phyloP scores from a whole-genome alignment of 2,888 invertebrate species.

The Adineta ricciae region DNA sequence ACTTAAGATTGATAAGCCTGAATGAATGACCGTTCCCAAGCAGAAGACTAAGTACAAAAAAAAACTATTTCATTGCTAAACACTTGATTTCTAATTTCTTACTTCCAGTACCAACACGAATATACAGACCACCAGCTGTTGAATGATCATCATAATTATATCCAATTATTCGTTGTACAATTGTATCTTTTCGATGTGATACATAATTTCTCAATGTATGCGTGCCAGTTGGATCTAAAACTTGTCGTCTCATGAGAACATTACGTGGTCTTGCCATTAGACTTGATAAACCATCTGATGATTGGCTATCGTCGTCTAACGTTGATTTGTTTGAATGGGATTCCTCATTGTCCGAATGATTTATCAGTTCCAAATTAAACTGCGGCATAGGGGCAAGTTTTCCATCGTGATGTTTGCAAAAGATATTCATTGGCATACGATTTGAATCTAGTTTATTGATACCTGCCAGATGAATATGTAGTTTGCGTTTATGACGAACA shows the following conservation, averaged over 20 bases:
- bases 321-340: neutral
- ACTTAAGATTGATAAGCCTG: neutral
- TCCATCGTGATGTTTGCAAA: neutral
- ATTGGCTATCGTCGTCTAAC: neutral
- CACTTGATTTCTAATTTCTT: neutral
- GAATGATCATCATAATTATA: constrained; percentile 17
- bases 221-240: neutral
- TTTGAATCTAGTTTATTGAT: neutral
- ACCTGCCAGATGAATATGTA: neutral
- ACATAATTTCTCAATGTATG: neutral
- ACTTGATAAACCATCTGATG: neutral
- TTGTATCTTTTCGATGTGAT: neutral
- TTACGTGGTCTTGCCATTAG: neutral
- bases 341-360: neutral
- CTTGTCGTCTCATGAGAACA: neutral
- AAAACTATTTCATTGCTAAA: neutral
- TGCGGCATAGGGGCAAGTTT: neutral
- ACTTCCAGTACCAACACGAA: constrained; percentile 17
- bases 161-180: neutral
- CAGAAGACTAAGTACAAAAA: neutral
- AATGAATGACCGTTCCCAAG: neutral
- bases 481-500: neutral
- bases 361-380: neutral
- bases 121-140: constrained; percentile 16
- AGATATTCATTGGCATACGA: neutral